Base-by-base conservation (phyloP, 2,888 invertebrate genomes). In the Hipparchia semele region DNA sequence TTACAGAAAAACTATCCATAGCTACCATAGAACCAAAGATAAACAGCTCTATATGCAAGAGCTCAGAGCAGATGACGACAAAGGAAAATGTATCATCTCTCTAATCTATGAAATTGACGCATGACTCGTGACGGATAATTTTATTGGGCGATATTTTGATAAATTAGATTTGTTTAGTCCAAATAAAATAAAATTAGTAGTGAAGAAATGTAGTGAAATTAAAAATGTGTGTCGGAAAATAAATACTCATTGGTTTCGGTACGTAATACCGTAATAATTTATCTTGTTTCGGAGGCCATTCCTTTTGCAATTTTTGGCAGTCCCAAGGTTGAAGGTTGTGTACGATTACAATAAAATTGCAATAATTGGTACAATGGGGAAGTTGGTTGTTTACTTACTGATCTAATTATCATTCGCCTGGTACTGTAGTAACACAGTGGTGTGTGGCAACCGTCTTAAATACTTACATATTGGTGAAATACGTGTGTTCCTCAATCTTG, bases 371-470 rank as follows among this genome's bases (percentile, higher is more conserved):
- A 76, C 75, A 78, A 78, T 84, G 83, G 76, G 67, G 71, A 79
- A 83, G 85, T 86, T 88, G 83, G 83, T 82, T 83, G 80, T 83
- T 13, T 65, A 53, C 53, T 82, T 84, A 82, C 87, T 87, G 87
- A 88, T 88, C 85, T 88, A 90, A 91, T 92, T 90, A 90, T 82
- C 84, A 83, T 83, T 80, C 83, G 82, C 80, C 84, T 84, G 80
- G 81, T 82, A 78, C 82, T 83, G 85, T 83, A 83, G 83, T 84
- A 83, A 80, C 81, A 77, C 79, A 76, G 71, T 73, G 66, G 39
- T 56, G 75, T 76, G 76, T 78, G 70, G 73, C 68, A 68, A 59
- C 59, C 54, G 53, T 72, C 53, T 67, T 79, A 74, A n/a, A 78
- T 81, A n/a, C n/a, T n/a, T n/a, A 23, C 56, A 77, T 77, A 78